Conservation (phyloP, 2,888 invertebrate species). For the Lycia hirtaria region DNA sequence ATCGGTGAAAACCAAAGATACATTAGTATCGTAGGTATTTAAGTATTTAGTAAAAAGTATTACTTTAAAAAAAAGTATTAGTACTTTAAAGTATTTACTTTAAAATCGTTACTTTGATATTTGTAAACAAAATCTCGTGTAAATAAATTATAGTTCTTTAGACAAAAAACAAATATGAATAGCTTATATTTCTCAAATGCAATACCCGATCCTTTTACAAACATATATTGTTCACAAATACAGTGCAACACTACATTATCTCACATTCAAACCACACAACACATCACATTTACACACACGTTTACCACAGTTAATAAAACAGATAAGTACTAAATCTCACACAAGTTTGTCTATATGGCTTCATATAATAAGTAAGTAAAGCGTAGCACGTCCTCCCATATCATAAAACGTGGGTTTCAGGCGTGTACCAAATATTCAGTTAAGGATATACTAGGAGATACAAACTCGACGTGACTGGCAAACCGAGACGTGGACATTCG, state of each 20-base stretch:
- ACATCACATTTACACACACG: neutral
- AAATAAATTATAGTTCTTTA: too few species aligned
- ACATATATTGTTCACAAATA: neutral
- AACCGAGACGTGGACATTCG: conserved; percentile 52
- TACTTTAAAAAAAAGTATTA: too few species aligned
- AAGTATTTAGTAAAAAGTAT: too few species aligned
- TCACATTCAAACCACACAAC: neutral
- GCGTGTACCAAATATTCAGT: conserved; percentile 74
- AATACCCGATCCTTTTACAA: neutral
- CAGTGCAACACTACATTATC: neutral
- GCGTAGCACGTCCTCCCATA: conserved; percentile 59
- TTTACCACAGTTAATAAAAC: conserved; percentile 27
- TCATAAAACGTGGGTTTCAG: conserved; percentile 69
- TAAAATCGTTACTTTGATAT: too few species aligned
- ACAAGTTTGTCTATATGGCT: conserved; percentile 24
- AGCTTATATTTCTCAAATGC: too few species aligned
- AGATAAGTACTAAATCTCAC: conserved; percentile 25
- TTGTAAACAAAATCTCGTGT: too few species aligned
- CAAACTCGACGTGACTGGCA: conserved; percentile 63
- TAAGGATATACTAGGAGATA: conserved; percentile 62
- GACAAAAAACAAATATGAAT: too few species aligned
- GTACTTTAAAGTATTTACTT: too few species aligned
- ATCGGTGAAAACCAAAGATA: too few species aligned
- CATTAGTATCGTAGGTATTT: too few species aligned
- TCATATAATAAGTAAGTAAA: conserved; percentile 60